Evolutionary conservation across 2,888 invertebrate species (phyloP).

Genomic region (Prenolepis imparis): DNA sequence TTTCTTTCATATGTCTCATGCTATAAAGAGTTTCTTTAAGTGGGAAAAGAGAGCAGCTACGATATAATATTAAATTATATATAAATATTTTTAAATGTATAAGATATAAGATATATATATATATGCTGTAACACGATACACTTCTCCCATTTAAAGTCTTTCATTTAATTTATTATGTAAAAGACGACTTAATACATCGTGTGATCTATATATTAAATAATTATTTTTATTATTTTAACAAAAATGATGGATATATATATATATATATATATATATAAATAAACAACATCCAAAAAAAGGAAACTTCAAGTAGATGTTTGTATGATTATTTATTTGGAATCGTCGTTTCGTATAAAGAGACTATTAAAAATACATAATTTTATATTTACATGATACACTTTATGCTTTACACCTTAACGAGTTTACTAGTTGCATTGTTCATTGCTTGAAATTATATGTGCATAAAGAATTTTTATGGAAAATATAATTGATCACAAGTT

Average conservation of each 20-base stretch:
- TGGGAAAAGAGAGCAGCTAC: conserved; percentile 51
- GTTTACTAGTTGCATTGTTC: conserved; percentile 50
- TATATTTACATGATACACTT: conserved; percentile 41
- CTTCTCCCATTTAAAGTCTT: conserved; percentile 63
- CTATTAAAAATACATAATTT: conserved; percentile 62
- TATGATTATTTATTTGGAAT: conserved; percentile 67
- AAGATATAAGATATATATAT: conserved; percentile 29
- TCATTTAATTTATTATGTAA: conserved; percentile 65
- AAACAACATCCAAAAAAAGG: conserved; percentile 70
- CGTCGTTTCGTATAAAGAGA: conserved; percentile 63
- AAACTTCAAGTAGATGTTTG: conserved; percentile 55
- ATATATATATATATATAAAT: conserved; percentile 60
- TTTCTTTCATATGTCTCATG: conserved; percentile 62
- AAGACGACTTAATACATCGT: conserved; percentile 71
- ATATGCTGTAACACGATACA: conserved; percentile 42
- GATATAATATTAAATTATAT: conserved; percentile 46
- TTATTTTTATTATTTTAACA: conserved; percentile 80
- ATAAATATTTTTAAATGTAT: conserved; percentile 60
- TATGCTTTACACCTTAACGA: conserved; percentile 47
- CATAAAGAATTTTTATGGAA: neutral
- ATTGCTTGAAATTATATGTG: conserved; percentile 36
- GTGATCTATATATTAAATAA: conserved; percentile 70
- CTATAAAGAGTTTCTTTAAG: conserved; percentile 57
- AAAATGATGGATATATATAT: conserved; percentile 58
- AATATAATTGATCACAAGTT: neutral